Percentiles rank a stretch among this genome's conserved stretches.
Evolutionary conservation across 2,888 invertebrate species (phyloP).

Genomic region (Stenodera caucasica): DNA sequence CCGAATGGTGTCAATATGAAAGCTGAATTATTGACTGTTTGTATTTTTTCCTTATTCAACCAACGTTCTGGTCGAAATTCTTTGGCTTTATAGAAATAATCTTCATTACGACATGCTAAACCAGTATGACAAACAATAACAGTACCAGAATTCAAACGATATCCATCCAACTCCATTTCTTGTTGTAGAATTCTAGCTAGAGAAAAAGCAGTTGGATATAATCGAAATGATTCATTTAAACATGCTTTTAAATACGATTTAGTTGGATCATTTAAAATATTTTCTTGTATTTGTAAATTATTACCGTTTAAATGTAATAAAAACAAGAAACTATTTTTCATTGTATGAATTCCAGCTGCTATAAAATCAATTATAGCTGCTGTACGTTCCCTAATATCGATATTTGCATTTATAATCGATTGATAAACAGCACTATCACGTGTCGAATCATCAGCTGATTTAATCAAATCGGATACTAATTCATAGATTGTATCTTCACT

Average conservation of each 20-base stretch:
- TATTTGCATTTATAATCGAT: constrained; percentile 70
- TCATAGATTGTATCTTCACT: constrained; percentile 79
- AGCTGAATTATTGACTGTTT: constrained; percentile 58
- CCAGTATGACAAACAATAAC: constrained; percentile 81
- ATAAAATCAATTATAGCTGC: constrained; percentile 85
- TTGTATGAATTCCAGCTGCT: constrained; percentile 84
- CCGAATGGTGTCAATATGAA: constrained; percentile 79
- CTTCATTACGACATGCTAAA: constrained; percentile 75
- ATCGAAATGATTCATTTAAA: constrained; percentile 73
- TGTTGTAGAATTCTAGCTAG: constrained; percentile 75
- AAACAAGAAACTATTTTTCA: constrained; percentile 81
- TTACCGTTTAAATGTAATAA: constrained; percentile 73
- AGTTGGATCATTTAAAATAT: constrained; percentile 61
- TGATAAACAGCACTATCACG: constrained; percentile 71
- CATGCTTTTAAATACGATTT: constrained; percentile 74
- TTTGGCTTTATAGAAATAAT: constrained; percentile 72
- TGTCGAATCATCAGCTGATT: constrained; percentile 61
- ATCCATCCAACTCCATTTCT: constrained; percentile 70
- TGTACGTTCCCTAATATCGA: constrained; percentile 80
- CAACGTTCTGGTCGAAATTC: constrained; percentile 79
- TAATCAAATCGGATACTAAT: constrained; percentile 77
- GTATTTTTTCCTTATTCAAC: constrained; percentile 58
- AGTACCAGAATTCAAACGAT: constrained; percentile 72
- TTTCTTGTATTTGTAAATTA: constrained; percentile 66
- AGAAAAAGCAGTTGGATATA: constrained; percentile 77